Conservation (phyloP, 2,888 invertebrate species). For the Antitype chi region DNA sequence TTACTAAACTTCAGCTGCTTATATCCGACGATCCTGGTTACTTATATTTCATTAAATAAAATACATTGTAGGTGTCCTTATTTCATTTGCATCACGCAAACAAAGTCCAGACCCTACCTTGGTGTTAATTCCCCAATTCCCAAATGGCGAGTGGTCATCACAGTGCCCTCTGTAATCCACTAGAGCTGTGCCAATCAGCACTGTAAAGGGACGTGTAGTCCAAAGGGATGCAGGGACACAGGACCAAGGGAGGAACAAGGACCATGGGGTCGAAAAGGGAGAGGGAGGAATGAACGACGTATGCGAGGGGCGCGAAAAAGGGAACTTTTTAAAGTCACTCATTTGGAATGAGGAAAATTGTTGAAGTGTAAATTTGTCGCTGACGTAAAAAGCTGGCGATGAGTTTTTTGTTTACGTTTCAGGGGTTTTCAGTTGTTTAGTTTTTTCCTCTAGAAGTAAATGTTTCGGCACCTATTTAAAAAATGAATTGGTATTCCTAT, state of each 20-base stretch:
- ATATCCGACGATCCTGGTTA: too few species aligned
- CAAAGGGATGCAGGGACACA: conserved; percentile 66
- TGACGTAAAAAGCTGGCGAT: conserved; percentile 46
- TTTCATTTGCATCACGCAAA: background rate
- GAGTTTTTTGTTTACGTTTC: conserved; percentile 37
- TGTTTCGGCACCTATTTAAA: too few species aligned
- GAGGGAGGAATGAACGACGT: conserved; percentile 64
- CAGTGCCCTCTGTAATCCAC: conserved; percentile 83
- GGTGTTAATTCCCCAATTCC: conserved; percentile 85
- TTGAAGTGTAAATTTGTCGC: conserved; percentile 71
- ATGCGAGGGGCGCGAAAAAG: conserved; percentile 68
- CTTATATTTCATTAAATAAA: background rate
- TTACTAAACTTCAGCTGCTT: too few species aligned
- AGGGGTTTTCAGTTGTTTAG: background rate
- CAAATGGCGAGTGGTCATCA: conserved; percentile 85
- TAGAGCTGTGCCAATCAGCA: conserved; percentile 88
- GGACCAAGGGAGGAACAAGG: conserved; percentile 43
- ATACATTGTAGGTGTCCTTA: background rate
- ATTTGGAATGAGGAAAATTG: conserved; percentile 66
- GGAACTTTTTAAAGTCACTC: conserved; percentile 70
- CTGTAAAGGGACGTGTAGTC: conserved; percentile 73
- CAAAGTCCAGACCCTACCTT: conserved; percentile 30
- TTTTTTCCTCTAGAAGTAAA: background rate
- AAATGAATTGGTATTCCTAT: background rate
- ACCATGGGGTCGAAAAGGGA: conserved; percentile 30